Evolutionary conservation across 2,797 vertebrate species (phyloP), one percentile per base, ranked within the genome.

Genomic region (Typhlichthys eigenmanni): DNA sequence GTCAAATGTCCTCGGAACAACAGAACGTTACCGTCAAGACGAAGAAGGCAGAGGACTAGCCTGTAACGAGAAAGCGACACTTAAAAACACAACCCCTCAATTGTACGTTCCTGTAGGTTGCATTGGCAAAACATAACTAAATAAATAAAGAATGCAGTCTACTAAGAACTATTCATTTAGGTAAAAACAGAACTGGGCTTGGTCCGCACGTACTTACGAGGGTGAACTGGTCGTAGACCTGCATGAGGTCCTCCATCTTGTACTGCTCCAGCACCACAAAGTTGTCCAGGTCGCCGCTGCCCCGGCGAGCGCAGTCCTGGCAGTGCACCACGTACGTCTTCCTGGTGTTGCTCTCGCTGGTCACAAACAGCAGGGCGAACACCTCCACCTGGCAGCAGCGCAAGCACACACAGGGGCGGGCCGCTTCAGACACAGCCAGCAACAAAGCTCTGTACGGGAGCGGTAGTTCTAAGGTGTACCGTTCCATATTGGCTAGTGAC

Each of bases 191-290:
- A 24, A 24, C 24, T 24, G 3, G 2, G 24, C 24, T 24, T 24
- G 24, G 24, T 24, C 24, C 24, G 3, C 24, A 24, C 24, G 3
- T 80, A 96, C 96, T 96, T 91, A 98, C 97, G 82, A 98, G 95
- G 88, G 95, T 97, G 95, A 98, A 98, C 89, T 96, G 95, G 93
- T 98, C 97, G 74, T 98, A 98, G 83, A 97, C 93, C 89, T 96
- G 95, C 93, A 96, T 95, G 85, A 99, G 94, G 82, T 99, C 97
- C 87, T 98, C 98, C 71, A 95, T 95, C 89, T 94, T 97, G 90
- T 98, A 95, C 92, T 96, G 94, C 91, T 96, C 95, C 92, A 96
- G 92, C 93, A 96, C 94, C 89, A 95, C 95, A 92, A 96, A 95
- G 87, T 93, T 94, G 84, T 95, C 94, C 86, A 95, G 92, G 86